Evolutionary conservation across 2,797 vertebrate species (phyloP).

Genomic region (Rhynchonycteris naso): DNA sequence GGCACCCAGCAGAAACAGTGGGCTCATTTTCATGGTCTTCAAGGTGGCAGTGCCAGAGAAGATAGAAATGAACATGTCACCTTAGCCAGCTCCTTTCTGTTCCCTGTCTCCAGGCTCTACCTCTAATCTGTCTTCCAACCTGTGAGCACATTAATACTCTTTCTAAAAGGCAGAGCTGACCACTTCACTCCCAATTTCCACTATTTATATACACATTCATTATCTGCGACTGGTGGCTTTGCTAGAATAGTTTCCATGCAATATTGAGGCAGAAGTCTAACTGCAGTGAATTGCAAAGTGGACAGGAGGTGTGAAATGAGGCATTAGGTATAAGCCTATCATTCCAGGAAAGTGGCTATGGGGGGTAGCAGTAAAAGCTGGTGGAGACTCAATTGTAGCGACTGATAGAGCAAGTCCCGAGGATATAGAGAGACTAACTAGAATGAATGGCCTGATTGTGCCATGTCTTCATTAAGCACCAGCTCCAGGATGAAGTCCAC

Average conservation of each 20-base stretch:
- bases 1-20: neutral
- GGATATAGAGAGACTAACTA: neutral
- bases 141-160: neutral
- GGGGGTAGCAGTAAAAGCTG: neutral
- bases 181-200: neutral
- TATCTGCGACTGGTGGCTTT: neutral
- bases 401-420: neutral
- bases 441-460: neutral
- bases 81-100: neutral
- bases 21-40: slow-evolving; percentile 6
- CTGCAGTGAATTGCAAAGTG: neutral
- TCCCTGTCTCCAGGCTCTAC: neutral
- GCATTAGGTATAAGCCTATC: neutral
- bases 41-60: neutral
- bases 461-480: neutral
- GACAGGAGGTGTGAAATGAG: neutral
- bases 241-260: neutral
- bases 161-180: neutral
- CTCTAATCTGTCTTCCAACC: neutral
- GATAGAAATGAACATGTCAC: neutral
- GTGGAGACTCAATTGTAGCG: neutral
- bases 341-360: slow-evolving; percentile 10
- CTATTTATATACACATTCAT: neutral
- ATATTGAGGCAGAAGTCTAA: neutral
- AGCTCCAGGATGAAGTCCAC: neutral